Percentiles rank a stretch among this genome's conserved stretches.
These are phyloP conservation scores for Pedicia rivosa DNA, from an alignment of 2,888 invertebrate species.

Conservation along the genomic window DNA sequence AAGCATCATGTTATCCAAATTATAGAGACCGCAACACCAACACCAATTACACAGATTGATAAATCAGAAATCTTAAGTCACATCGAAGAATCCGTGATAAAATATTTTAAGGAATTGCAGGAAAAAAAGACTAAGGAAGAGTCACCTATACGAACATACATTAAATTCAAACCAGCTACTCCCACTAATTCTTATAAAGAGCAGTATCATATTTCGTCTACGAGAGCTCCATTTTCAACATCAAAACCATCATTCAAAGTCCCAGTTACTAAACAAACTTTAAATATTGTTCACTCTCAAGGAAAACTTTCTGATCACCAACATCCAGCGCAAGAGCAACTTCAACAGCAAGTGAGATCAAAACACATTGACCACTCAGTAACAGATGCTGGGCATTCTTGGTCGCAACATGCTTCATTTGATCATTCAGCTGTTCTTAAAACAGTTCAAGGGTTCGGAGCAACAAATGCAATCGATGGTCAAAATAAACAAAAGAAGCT, in stretches of 20 bases:
- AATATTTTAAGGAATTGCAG: slow-evolving; percentile 29
- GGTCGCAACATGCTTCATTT: slow-evolving; percentile 19
- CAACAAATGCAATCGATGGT: slow-evolving; percentile 20
- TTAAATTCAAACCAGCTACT: no score
- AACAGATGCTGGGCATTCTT: slow-evolving; percentile 16
- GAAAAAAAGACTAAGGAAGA: slow-evolving; percentile 1
- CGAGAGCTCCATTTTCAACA: neutral
- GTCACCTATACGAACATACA: no score
- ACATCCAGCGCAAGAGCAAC: neutral
- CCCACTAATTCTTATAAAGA: neutral
- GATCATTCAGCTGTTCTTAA: slow-evolving; percentile 27
- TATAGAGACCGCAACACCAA: neutral
- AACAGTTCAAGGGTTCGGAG: slow-evolving; percentile 26
- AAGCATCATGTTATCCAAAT: slow-evolving; percentile 16
- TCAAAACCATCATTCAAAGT: neutral
- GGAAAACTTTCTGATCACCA: neutral
- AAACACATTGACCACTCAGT: slow-evolving; percentile 14
- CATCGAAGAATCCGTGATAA: slow-evolving; percentile 29
- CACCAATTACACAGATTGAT: neutral
- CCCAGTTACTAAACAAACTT: no score
- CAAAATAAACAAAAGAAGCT: slow-evolving; percentile 19
- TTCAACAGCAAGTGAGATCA: slow-evolving; percentile 10
- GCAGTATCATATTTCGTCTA: neutral
- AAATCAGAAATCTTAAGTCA: slow-evolving; percentile 28
- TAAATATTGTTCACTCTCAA: no score